These are phyloP conservation scores for Euglossa dilemma DNA, from an alignment of 1,140 invertebrate genomes.

Conservation along the genomic window DNA sequence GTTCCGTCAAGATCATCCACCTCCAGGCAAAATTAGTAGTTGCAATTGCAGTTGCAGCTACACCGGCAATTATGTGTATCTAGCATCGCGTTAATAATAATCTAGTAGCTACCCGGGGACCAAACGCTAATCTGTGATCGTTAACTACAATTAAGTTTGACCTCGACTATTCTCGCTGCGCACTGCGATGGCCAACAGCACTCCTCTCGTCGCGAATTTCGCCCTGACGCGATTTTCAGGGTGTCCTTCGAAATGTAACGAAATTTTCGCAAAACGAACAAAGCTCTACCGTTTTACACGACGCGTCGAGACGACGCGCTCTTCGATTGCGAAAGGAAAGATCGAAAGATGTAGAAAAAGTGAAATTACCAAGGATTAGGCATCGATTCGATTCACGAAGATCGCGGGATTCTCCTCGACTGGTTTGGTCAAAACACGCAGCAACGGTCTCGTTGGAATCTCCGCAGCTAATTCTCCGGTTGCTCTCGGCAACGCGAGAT, in stretches of 20 bases:
- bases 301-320: neutral
- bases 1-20: slow-evolving; percentile 47
- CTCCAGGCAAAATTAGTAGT: slow-evolving; percentile 59
- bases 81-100: slow-evolving; percentile 66
- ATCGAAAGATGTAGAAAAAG: neutral
- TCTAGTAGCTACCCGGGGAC: slow-evolving; percentile 54
- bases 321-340: neutral
- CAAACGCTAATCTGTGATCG: slow-evolving; percentile 63
- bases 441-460: neutral
- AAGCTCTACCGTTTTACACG: neutral
- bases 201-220: neutral
- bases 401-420: neutral
- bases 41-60: slow-evolving; percentile 58
- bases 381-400: neutral
- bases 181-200: slow-evolving; percentile 48
- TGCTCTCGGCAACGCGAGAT: slow-evolving; percentile 24
- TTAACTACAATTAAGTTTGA: slow-evolving; percentile 70
- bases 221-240: neutral
- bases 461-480: slow-evolving; percentile 29
- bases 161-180: slow-evolving; percentile 41
- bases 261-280: neutral
- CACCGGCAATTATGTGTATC: slow-evolving; percentile 47
- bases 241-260: neutral
- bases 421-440: neutral
- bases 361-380: neutral